Conservation (phyloP, 2,797 vertebrate genomes). For the Pampus argenteus region DNA sequence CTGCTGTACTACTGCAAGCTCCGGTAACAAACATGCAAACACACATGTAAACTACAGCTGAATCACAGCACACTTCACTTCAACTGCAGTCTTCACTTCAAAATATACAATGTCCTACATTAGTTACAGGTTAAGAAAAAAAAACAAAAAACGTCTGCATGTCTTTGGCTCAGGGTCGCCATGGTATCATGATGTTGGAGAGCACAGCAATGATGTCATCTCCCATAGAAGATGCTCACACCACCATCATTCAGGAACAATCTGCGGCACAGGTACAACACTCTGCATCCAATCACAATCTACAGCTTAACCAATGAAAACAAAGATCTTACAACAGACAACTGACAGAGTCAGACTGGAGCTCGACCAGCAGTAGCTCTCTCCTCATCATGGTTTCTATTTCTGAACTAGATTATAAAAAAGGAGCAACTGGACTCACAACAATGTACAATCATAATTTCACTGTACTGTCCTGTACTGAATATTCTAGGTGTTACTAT, state of each 20-base stretch:
- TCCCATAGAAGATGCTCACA: conserved; percentile 81
- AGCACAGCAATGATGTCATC: conserved; percentile 83
- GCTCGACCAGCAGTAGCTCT: neutral
- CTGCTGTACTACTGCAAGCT: conserved; percentile 87
- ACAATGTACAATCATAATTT: too few relatives aligned
- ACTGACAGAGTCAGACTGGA: neutral
- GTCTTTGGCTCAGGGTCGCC: conserved; percentile 87
- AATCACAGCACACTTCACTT: conserved; percentile 11
- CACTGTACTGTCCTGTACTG: neutral
- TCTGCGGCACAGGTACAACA: conserved; percentile 77
- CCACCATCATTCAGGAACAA: conserved; percentile 80
- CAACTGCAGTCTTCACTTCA: too few relatives aligned
- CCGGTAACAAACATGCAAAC: conserved; percentile 71
- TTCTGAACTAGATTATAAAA: neutral
- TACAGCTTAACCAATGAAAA: neutral
- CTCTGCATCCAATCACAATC: neutral
- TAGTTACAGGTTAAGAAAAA: too few relatives aligned
- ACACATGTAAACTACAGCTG: neutral
- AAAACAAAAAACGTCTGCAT: neutral
- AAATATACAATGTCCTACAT: too few relatives aligned
- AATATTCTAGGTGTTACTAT: neutral
- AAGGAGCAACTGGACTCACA: neutral
- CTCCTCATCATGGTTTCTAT: neutral
- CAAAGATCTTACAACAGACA: neutral
- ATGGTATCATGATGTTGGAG: conserved; percentile 85